These are phyloP conservation scores for Indicator indicator DNA, from an alignment of 2,113 vertebrate species.

Conservation along the genomic window DNA sequence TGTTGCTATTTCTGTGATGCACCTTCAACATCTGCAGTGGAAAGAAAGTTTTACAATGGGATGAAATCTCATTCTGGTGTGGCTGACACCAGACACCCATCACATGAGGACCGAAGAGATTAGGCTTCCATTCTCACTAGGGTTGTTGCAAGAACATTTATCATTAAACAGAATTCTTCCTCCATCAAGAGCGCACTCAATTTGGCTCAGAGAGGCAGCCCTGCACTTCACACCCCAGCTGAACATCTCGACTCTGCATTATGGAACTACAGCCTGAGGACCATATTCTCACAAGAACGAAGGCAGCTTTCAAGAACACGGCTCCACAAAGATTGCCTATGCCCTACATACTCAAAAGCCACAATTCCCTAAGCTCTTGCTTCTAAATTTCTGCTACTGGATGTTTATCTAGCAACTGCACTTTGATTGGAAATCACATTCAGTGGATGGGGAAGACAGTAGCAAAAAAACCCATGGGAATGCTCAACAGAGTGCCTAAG, in stretches of 20 bases:
- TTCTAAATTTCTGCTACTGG: not conserved
- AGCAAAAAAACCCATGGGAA: not conserved
- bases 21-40: not conserved
- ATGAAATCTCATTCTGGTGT: not conserved
- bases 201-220: not conserved
- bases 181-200: not conserved
- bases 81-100: not conserved
- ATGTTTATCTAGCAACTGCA: not conserved
- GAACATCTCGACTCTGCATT: accelerated
- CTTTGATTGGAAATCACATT: not conserved
- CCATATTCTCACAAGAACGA: not conserved
- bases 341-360: not conserved
- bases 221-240: accelerated
- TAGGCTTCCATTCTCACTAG: not conserved
- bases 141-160: not conserved
- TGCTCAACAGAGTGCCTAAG: not conserved
- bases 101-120: not conserved
- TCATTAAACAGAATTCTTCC: not conserved
- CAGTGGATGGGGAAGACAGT: not conserved
- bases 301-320: not conserved
- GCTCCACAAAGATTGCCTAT: not conserved
- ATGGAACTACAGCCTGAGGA: not conserved
- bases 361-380: not conserved
- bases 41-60: not conserved
- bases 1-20: not conserved